These are phyloP conservation scores for Melinopterus prodromus DNA, from an alignment of 2,888 invertebrate genomes.

Conservation along the genomic window DNA sequence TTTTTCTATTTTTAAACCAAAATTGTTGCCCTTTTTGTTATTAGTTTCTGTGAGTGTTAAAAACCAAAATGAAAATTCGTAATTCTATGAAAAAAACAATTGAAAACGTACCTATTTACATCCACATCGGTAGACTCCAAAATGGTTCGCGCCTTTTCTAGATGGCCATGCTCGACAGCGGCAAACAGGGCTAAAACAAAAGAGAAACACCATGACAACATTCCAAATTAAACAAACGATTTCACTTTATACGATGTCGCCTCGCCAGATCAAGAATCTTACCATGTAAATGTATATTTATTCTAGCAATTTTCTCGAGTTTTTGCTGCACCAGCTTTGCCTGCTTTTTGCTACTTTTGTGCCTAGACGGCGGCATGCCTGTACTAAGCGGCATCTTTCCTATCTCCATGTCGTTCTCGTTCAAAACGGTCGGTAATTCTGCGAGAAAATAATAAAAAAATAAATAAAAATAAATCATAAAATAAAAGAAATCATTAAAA, in stretches of 20 bases:
- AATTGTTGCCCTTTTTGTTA: no score
- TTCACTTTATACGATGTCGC: not conserved
- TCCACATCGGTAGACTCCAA: conserved; percentile 92
- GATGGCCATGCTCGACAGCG: conserved; percentile 94
- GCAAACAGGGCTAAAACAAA: conserved; percentile 87
- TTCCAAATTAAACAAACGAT: conserved; percentile 22
- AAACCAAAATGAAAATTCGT: not conserved
- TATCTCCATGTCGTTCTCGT: conserved; percentile 64
- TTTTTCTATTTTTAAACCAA: no score
- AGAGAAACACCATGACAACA: conserved; percentile 36
- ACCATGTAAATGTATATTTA: conserved; percentile 87
- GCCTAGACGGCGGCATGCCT: conserved; percentile 63
- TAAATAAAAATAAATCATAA: conserved; percentile 37
- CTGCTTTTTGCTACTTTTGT: conserved; percentile 71
- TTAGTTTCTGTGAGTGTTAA: not conserved
- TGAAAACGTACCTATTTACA: conserved; percentile 81
- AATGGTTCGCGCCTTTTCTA: conserved; percentile 91
- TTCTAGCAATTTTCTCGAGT: conserved; percentile 78
- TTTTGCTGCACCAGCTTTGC: conserved; percentile 75
- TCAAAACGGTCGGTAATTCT: conserved; percentile 67
- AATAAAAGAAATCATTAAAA: no score
- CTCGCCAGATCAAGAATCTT: conserved; percentile 56
- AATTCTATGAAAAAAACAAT: no score
- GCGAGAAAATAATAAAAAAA: conserved; percentile 47
- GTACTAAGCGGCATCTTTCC: conserved; percentile 61